A percentile compares a stretch with the other conserved stretches of the same genome.
Conservation (phyloP, 2,797 vertebrate species). For the Cirrhinus mrigala region DNA sequence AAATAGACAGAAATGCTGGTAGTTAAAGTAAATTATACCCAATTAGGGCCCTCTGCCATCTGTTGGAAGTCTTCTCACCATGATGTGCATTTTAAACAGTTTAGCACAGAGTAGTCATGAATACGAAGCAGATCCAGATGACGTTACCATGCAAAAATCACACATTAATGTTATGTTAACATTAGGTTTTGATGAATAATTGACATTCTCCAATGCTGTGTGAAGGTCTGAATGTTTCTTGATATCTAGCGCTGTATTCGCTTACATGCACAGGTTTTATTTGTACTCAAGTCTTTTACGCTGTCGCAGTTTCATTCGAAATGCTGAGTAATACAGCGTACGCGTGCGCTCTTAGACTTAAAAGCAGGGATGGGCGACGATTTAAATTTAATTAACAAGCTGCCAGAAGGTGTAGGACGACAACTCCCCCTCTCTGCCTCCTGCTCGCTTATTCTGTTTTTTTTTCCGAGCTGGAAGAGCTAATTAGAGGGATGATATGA, state of each 20-base stretch:
- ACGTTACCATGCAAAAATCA: not conserved
- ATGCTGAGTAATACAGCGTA: constrained; percentile 22
- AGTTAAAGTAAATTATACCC: constrained; percentile 67
- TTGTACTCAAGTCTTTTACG: not conserved
- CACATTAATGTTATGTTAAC: not conserved
- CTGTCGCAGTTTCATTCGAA: constrained; percentile 7
- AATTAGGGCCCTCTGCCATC: constrained; percentile 65
- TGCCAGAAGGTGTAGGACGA: constrained; percentile 54
- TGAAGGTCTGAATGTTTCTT: constrained; percentile 27
- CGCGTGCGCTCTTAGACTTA: constrained; percentile 23
- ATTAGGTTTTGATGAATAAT: constrained; percentile 15
- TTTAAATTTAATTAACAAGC: constrained; percentile 58
- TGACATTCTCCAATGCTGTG: not conserved
- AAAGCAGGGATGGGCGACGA: constrained; percentile 47
- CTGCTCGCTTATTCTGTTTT: constrained; percentile 4
- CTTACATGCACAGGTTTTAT: not conserved
- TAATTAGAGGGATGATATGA: constrained; percentile 50
- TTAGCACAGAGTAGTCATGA: constrained; percentile 4
- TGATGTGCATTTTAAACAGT: constrained; percentile 63
- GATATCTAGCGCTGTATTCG: not conserved
- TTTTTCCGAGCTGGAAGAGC: constrained; percentile 15
- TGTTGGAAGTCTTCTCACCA: constrained; percentile 57
- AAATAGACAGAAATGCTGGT: constrained; percentile 67
- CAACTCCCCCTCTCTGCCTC: constrained; percentile 40
- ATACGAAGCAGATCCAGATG: constrained; percentile 12